Base-by-base conservation (phyloP, 2,888 invertebrate species). In the Subacronicta megacephala region DNA sequence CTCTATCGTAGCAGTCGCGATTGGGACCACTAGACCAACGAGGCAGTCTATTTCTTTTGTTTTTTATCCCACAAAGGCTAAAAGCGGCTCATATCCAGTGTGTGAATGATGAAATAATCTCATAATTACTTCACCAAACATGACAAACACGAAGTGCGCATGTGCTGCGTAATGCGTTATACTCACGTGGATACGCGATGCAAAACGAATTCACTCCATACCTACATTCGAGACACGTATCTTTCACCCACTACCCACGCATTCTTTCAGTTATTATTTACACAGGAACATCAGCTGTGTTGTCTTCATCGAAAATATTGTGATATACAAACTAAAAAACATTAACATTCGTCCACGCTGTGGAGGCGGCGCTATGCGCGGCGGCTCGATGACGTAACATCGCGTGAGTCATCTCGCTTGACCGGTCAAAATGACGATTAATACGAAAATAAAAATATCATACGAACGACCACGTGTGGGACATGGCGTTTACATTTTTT, bases 361-460 rank as follows among this genome's bases (percentile, higher is more conserved):
- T 23, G 42, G 46, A 31, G 31, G 31, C 36, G 42, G 23, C n/a
- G n/a, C n/a, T n/a, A n/a, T n/a, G n/a, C n/a, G 7, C 23, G 23
- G 7, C 23, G 23, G 23, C 20, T 12, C 12, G 45, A 13, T 68
- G 69, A 62, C 65, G 62, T 49, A 42, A 66, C 36, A 16, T 18
- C 17, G 9, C 15, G 60, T 82, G 80, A 81, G 16, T 59, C 58
- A 59, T 49, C 37, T 54, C 63, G 71, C 73, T 69, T 78, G 81
- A 81, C 79, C 79, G 77, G 75, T 76, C 70, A 67, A 67, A 71
- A 62, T 63, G 68, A 71, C 79, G 74, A 79, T 79, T 75, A 73
- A 75, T 72, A 68, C 55, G 57, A 70, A 78, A 76, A 77, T 82
- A 81, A 78, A 81, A 80, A 79, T 82, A 79, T 76, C 74, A 31